Base-by-base conservation (phyloP, 1,140 invertebrate genomes). In the Popillia japonica region DNA sequence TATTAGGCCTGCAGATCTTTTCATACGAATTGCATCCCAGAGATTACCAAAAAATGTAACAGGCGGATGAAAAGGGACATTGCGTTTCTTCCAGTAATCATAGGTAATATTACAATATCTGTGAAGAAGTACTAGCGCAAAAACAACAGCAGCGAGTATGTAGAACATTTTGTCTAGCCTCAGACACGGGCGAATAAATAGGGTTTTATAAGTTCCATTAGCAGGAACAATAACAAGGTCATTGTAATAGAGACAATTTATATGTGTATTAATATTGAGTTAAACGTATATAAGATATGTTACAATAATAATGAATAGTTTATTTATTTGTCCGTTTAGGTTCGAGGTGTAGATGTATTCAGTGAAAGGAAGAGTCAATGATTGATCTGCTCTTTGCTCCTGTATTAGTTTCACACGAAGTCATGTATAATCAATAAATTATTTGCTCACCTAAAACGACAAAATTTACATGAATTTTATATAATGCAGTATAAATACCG, bases 31-130 rank as follows among this genome's bases (percentile, higher is more conserved):
- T 9, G 41, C 72, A 34, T 85, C 78, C 27, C 80, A 82, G 0
- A 86, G 42, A 72, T 85, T 88, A 1, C 87, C 87, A 8, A 87
- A 81, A 0, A 85, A 2, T 0, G 80, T 76, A 0, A 68, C 6
- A 0, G 73, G 44, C 78, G 80, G 40, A 8, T 86, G 86, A 11
- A 77, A 61, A 8, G 81, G 82, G 3, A 84, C 78, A 72, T 79
- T 76, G 20, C 80, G 75, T 79, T 81, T 84, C 20, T 79, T 77
- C 81, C 81, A 84, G 79, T 83, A 84, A 10, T 80, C 72, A 48
- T 80, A 78, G 64, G 80, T 79, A 7, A n/a, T 23, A 42, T 79
- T 79, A 22, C 55, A 55, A n/a, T 76, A 74, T 20, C 75, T 72
- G 55, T 17, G 17, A 1, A 55, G 48, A 55, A 55, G 6, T 17